A percentile compares a stretch with the other conserved stretches of the same genome.
Conservation (phyloP, 2,888 invertebrate species). For the Palloptera scutellata region DNA sequence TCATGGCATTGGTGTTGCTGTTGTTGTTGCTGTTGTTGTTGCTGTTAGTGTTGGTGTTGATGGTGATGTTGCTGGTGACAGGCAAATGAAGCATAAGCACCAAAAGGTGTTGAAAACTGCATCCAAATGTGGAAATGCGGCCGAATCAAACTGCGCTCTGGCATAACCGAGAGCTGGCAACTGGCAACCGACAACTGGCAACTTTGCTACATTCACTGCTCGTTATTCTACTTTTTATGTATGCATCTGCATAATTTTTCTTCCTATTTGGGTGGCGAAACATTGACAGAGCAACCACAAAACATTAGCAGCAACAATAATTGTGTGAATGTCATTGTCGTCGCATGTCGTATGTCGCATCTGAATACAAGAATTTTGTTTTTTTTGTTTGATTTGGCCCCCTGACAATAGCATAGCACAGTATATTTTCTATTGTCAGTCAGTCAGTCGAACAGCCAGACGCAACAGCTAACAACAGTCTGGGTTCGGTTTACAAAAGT, state of each 20-base stretch:
- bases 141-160: neutral
- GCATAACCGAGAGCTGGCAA: too few relatives aligned
- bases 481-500: too few relatives aligned
- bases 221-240: slow-evolving; percentile 10
- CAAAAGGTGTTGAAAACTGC: too few relatives aligned
- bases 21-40: slow-evolving; percentile 22
- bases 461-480: too few relatives aligned
- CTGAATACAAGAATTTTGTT: slow-evolving; percentile 12
- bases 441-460: too few relatives aligned
- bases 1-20: slow-evolving; percentile 25
- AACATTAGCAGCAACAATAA: neutral
- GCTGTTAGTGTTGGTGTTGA: slow-evolving; percentile 19
- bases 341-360: neutral
- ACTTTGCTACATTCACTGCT: slow-evolving; percentile 4
- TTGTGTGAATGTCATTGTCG: slow-evolving; percentile 15
- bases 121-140: neutral
- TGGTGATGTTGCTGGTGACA: slow-evolving; percentile 2
- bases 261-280: slow-evolving; percentile 38
- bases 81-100: neutral
- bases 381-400: slow-evolving; percentile 22
- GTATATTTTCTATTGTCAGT: too few relatives aligned
- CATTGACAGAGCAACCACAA: slow-evolving; percentile 24
- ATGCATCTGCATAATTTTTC: slow-evolving; percentile 39
- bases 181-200: too few relatives aligned
- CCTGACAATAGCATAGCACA: slow-evolving; percentile 46